Conservation (phyloP, 1,140 invertebrate genomes). For the Heliconius congener region DNA sequence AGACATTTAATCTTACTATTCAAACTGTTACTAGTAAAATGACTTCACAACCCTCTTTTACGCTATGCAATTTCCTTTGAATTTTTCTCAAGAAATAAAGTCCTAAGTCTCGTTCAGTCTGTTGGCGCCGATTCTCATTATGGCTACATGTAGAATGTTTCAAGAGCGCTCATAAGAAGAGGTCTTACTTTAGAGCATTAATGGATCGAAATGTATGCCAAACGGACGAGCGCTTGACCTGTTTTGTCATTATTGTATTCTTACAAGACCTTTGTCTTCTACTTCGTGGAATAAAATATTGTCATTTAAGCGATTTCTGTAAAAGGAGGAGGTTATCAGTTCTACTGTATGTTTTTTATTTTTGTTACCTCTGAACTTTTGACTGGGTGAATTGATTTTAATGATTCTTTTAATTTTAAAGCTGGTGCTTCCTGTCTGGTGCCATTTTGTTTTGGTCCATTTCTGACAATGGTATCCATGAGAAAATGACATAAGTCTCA, state of each 20-base stretch:
- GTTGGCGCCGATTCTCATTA: constrained; percentile 26
- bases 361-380: too few species aligned
- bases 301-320: not conserved
- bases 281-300: not conserved
- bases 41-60: constrained; percentile 1
- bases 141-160: constrained; percentile 23
- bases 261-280: not conserved
- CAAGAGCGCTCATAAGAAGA: constrained; percentile 21
- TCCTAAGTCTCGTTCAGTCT: constrained; percentile 8
- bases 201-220: constrained; percentile 20
- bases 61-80: not conserved
- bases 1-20: too few species aligned
- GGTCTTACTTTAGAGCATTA: constrained; percentile 24
- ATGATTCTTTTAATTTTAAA: too few species aligned
- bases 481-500: too few species aligned
- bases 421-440: too few species aligned
- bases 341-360: too few species aligned
- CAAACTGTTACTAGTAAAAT: not conserved
- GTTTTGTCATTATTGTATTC: not conserved
- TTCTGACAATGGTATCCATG: too few species aligned
- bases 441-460: too few species aligned
- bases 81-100: constrained; percentile 13
- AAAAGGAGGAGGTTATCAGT: too few species aligned
- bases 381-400: too few species aligned
- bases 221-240: constrained; percentile 17